phyloP scores from a whole-genome alignment of 2,113 vertebrate species.

The Corythaeola cristata region DNA sequence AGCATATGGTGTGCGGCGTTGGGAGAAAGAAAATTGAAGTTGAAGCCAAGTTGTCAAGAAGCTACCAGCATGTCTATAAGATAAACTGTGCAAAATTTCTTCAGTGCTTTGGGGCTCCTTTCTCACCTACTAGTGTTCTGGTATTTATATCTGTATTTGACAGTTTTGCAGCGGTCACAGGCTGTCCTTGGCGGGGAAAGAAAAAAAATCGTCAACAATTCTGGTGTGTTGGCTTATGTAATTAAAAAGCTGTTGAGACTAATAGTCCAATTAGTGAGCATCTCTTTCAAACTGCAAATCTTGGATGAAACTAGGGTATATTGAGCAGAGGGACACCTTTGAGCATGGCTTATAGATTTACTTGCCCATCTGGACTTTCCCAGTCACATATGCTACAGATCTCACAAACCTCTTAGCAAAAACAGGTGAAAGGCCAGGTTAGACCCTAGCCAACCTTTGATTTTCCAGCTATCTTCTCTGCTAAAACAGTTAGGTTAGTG shows the following conservation, averaged over 20 bases:
- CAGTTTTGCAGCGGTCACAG: background rate
- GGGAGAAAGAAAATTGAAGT: constrained; percentile 1
- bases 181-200: background rate
- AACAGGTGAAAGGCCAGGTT: background rate
- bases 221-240: background rate
- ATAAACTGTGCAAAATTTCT: background rate
- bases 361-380: background rate
- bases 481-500: background rate
- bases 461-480: background rate
- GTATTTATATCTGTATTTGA: background rate
- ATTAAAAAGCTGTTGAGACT: background rate
- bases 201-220: background rate
- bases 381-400: background rate
- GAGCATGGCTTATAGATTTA: background rate
- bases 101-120: background rate
- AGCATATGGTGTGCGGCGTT: constrained; percentile 27
- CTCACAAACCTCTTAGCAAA: background rate
- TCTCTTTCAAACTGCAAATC: background rate
- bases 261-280: background rate
- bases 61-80: background rate
- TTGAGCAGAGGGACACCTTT: background rate
- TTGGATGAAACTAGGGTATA: background rate
- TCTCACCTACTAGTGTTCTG: background rate
- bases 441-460: background rate
- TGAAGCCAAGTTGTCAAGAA: constrained; percentile 34